Conservation (phyloP, 1,140 invertebrate genomes). For the Odontomachus brunneus region DNA sequence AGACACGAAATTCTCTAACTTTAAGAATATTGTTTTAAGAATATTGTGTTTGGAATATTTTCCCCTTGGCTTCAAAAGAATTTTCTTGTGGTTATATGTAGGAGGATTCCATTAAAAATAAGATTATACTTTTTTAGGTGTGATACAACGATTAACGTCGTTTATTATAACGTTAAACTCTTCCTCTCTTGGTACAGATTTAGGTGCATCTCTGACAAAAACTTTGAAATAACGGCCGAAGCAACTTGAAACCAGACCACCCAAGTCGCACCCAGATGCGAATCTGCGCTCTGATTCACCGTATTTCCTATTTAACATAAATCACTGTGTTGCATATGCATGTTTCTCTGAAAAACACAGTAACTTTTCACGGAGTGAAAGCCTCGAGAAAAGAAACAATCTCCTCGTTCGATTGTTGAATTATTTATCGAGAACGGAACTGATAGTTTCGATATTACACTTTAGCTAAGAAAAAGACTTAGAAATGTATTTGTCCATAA, state of each 20-base stretch:
- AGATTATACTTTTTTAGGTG: no score
- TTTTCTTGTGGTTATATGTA: no score
- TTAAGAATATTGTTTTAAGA: no score
- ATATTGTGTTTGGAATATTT: no score
- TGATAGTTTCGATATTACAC: background rate
- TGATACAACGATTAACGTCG: no score
- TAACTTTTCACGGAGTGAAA: background rate
- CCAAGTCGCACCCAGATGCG: no score
- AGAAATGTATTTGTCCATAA: no score
- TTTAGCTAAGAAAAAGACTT: no score
- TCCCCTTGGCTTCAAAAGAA: no score
- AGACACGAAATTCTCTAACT: no score
- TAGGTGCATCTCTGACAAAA: constrained; percentile 15
- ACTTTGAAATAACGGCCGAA: constrained; percentile 42
- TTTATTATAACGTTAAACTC: constrained; percentile 33
- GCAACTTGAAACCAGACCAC: constrained; percentile 7
- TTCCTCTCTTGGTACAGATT: constrained; percentile 6
- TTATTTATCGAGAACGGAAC: background rate
- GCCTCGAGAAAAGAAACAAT: background rate
- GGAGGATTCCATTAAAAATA: no score
- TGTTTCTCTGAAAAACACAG: background rate
- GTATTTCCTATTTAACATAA: constrained; percentile 23
- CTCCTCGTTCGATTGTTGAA: background rate
- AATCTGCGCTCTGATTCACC: constrained; percentile 30
- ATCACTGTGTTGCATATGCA: background rate